These are phyloP conservation scores for Nomada goodeniana DNA, from an alignment of 2,888 invertebrate genomes.

Conservation along the genomic window DNA sequence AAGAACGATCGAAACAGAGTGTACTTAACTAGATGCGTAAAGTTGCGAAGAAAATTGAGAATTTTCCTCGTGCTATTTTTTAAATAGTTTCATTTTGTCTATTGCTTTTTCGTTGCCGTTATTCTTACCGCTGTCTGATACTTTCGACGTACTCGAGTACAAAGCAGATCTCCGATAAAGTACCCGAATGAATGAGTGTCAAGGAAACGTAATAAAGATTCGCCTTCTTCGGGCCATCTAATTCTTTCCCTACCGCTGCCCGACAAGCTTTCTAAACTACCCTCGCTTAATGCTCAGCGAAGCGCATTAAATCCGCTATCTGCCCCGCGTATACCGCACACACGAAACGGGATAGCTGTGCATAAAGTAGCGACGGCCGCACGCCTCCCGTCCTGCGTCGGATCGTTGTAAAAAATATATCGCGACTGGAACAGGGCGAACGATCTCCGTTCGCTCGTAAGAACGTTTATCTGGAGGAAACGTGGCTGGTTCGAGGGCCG, in stretches of 20 bases:
- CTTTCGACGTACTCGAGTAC: too few species aligned
- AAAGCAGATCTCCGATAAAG: too few species aligned
- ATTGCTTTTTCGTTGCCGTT: too few species aligned
- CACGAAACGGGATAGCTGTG: neutral
- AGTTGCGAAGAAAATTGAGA: too few species aligned
- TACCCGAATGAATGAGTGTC: neutral
- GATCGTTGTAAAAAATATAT: slow-evolving; percentile 41
- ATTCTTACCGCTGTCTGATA: too few species aligned
- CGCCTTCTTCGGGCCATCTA: neutral
- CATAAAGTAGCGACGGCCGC: slow-evolving; percentile 28
- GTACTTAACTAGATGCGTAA: too few species aligned
- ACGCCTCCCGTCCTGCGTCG: slow-evolving; percentile 2
- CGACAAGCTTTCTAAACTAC: slow-evolving; percentile 9
- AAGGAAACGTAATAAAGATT: too few species aligned
- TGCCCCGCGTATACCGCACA: neutral
- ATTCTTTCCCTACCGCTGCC: neutral
- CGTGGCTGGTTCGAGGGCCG: slow-evolving; percentile 29
- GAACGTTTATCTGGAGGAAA: slow-evolving; percentile 49
- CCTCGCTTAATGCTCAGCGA: neutral
- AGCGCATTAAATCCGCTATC: slow-evolving; percentile 24
- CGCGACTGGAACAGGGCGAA: slow-evolving; percentile 30
- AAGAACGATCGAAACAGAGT: too few species aligned
- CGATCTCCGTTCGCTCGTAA: slow-evolving; percentile 32
- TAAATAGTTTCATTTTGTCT: too few species aligned
- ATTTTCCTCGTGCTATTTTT: too few species aligned